Evolutionary conservation across 2,113 vertebrate species (phyloP).

Genomic region (Phalacrocorax pelagicus): DNA sequence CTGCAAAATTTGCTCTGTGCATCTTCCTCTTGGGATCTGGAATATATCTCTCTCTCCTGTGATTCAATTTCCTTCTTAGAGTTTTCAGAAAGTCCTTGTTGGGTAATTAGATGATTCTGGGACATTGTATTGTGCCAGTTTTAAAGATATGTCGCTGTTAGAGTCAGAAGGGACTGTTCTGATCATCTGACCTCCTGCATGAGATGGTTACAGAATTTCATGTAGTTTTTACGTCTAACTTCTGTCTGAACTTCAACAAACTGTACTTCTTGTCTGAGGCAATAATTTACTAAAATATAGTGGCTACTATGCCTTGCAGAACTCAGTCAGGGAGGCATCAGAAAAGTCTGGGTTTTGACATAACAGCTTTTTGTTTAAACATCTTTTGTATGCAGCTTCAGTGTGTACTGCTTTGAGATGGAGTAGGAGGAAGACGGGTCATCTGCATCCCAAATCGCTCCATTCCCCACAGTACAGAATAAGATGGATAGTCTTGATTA

Average conservation of each 20-base stretch:
- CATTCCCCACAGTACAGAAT: neutral
- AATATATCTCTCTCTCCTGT: constrained; percentile 59
- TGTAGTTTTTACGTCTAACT: neutral
- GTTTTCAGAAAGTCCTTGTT: constrained; percentile 57
- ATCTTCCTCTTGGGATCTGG: constrained; percentile 59
- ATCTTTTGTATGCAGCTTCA: neutral
- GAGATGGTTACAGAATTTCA: neutral
- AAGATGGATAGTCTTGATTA: neutral
- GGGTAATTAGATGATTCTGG: constrained; percentile 67
- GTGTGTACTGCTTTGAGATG: neutral
- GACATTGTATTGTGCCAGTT: constrained; percentile 53
- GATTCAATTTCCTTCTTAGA: constrained; percentile 50
- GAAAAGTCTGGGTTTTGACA: neutral
- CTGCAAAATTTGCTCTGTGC: constrained; percentile 15
- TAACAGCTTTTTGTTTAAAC: neutral
- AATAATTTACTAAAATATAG: neutral
- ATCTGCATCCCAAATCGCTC: neutral
- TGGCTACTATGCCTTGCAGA: neutral
- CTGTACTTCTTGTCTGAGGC: neutral
- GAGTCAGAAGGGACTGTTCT: constrained; percentile 8
- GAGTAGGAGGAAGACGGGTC: neutral
- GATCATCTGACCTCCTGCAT: neutral
- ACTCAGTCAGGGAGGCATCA: neutral
- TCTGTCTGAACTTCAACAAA: neutral
- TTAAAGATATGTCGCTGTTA: constrained; percentile 15